These are phyloP conservation scores for Trachops cirrhosus DNA, from an alignment of 2,797 vertebrate species.

Conservation along the genomic window DNA sequence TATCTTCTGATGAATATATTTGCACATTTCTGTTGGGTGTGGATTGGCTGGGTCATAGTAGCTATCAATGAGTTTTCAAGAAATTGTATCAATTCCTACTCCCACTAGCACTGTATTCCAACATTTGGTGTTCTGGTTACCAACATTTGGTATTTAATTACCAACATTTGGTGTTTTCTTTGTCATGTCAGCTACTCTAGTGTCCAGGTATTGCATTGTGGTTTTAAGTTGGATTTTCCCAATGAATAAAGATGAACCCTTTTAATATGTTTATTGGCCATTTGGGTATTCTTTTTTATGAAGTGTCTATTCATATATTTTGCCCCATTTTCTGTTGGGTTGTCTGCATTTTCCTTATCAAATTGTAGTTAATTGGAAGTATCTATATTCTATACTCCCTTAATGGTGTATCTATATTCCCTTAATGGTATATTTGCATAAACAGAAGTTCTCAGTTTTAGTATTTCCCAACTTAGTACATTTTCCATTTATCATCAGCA, in stretches of 20 bases:
- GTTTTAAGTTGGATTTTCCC: conserved; percentile 30
- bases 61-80: neutral
- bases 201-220: neutral
- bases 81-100: neutral
- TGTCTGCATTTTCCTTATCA: neutral
- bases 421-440: neutral
- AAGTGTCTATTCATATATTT: neutral
- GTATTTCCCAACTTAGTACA: neutral
- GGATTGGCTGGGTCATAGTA: neutral
- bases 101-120: neutral
- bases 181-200: neutral
- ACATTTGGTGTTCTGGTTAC: neutral
- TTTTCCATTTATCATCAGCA: conserved; percentile 22
- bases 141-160: neutral
- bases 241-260: neutral
- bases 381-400: neutral
- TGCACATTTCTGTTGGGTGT: neutral
- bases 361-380: neutral
- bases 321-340: neutral
- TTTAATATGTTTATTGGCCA: neutral
- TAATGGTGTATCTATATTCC: neutral
- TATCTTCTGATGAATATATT: neutral
- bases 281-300: neutral
- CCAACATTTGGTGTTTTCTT: neutral
- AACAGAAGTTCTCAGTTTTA: conserved; percentile 40